These are phyloP conservation scores for Ranitomeya imitator DNA, from an alignment of 2,113 vertebrate species.

Conservation along the genomic window DNA sequence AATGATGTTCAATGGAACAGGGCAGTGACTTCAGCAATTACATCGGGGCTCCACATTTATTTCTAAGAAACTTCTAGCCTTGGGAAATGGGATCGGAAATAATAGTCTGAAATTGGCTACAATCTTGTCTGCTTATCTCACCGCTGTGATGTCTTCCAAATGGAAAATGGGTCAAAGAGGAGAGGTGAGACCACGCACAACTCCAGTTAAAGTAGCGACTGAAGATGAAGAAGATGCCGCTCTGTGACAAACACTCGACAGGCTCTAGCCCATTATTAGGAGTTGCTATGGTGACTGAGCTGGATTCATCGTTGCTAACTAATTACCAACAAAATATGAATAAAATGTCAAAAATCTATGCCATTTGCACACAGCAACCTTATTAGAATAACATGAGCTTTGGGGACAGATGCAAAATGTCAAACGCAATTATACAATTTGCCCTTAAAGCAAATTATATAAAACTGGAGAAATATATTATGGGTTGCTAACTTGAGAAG, in stretches of 20 bases:
- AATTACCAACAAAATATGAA: slow-evolving; percentile 46
- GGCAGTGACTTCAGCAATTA: not conserved
- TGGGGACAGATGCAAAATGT: slow-evolving; percentile 14
- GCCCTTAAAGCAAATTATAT: not conserved
- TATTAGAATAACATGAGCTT: not conserved
- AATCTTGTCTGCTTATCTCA: not conserved
- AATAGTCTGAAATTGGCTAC: not conserved
- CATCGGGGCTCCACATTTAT: not conserved
- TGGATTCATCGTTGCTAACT: slow-evolving; percentile 1
- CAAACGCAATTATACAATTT: slow-evolving; percentile 20
- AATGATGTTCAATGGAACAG: not conserved
- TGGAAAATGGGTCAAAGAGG: not conserved
- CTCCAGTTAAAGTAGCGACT: not conserved
- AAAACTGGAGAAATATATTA: not conserved
- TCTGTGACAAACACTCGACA: not conserved
- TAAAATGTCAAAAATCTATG: slow-evolving; percentile 41
- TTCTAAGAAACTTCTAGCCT: not conserved
- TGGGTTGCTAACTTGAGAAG: not conserved
- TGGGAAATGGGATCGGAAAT: not conserved
- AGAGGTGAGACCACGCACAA: not conserved
- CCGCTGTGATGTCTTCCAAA: not conserved
- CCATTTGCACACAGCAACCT: slow-evolving; percentile 12
- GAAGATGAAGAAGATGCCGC: not conserved
- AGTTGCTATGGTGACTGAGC: slow-evolving; percentile 42
- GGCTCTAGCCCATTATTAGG: not conserved